A percentile compares a stretch with the other conserved stretches of the same genome.
Evolutionary conservation across 1,140 invertebrate genomes (phyloP).

Genomic region (Steinernema feltiae): DNA sequence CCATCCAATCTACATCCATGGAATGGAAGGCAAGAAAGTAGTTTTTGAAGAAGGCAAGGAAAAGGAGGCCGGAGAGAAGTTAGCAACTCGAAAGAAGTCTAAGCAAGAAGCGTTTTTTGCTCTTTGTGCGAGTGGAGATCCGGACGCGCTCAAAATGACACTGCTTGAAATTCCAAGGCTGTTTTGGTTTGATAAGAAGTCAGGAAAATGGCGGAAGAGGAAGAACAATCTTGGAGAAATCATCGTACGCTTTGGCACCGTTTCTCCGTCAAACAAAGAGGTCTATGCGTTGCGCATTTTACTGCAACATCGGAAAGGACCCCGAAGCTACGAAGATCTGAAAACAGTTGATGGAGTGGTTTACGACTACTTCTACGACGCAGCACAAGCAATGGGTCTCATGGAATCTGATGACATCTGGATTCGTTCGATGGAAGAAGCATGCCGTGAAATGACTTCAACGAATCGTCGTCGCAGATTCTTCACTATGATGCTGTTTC

Average conservation of each 20-base stretch:
- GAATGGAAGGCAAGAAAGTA: not conserved
- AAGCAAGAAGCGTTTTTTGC: not conserved
- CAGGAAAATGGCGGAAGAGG: not conserved
- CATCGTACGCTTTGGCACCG: not conserved
- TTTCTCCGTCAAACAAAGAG: not conserved
- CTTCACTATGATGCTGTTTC: not conserved
- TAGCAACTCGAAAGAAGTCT: not conserved
- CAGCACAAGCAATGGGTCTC: not conserved
- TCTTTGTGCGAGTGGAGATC: not conserved
- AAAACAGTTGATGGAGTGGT: not conserved
- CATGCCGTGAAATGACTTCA: not conserved
- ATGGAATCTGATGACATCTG: not conserved
- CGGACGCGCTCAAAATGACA: not conserved
- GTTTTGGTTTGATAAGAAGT: not conserved
- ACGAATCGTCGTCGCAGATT: not conserved
- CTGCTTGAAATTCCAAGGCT: not conserved
- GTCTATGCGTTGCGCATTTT: not conserved
- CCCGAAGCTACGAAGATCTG: not conserved
- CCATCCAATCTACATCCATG: not conserved
- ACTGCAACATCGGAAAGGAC: not conserved
- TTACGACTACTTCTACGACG: not conserved
- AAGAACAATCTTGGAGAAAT: not conserved
- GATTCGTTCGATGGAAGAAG: not conserved
- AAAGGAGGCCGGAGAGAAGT: not conserved
- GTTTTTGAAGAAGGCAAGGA: not conserved